phyloP scores from a whole-genome alignment of 2,113 vertebrate genomes.

The Thryonomys swinderianus region DNA sequence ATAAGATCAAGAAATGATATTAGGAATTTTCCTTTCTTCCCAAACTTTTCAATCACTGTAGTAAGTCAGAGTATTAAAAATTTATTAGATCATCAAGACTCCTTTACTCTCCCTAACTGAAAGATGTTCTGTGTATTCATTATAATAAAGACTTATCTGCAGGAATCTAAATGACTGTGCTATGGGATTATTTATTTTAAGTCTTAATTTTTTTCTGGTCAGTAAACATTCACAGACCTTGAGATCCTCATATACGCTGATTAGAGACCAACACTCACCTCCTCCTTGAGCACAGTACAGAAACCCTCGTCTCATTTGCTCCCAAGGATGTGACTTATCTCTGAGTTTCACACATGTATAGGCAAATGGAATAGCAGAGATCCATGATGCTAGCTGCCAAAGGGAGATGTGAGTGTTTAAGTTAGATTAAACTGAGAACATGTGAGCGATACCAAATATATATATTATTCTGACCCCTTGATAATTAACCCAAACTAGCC shows the following conservation, averaged over 20 bases:
- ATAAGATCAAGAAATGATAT: conserved; percentile 17
- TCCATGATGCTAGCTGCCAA: neutral
- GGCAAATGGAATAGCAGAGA: conserved; percentile 12
- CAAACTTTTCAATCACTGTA: conserved; percentile 13
- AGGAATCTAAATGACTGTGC: conserved; percentile 8
- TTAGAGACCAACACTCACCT: neutral
- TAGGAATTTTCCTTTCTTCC: neutral
- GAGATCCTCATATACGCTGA: neutral
- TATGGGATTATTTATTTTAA: neutral
- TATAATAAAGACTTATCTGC: conserved; percentile 61
- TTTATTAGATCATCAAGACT: neutral
- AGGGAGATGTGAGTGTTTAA: neutral
- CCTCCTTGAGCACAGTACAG: neutral
- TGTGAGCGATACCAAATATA: neutral
- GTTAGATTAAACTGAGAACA: conserved; percentile 7
- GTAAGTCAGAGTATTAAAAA: conserved; percentile 16
- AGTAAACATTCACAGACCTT: neutral
- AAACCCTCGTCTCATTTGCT: neutral
- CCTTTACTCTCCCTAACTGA: neutral
- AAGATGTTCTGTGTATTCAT: neutral
- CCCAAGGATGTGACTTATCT: neutral
- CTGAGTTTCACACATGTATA: neutral
- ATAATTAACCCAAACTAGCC: neutral
- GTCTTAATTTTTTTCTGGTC: neutral
- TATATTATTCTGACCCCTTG: neutral